phyloP scores from a whole-genome alignment of 2,113 vertebrate genomes.

The Beaufortia kweichowensis region DNA sequence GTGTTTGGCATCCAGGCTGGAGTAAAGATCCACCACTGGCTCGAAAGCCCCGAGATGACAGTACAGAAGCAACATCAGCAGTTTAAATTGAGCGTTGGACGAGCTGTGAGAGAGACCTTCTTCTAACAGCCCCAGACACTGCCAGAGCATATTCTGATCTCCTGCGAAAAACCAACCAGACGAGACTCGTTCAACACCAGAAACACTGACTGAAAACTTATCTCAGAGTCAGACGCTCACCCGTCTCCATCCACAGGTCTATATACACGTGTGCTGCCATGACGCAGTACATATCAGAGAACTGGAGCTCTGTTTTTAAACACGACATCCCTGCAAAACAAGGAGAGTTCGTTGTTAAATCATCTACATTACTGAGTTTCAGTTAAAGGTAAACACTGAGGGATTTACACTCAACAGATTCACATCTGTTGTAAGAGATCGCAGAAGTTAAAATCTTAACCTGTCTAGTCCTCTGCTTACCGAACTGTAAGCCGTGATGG shows the following conservation, averaged over 20 bases:
- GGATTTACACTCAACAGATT: no score
- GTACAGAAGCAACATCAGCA: slow-evolving; percentile 95
- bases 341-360: no score
- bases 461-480: slow-evolving; percentile 70
- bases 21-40: slow-evolving; percentile 92
- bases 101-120: slow-evolving; percentile 87
- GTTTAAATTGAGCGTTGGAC: slow-evolving; percentile 96
- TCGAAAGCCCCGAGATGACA: slow-evolving; percentile 92
- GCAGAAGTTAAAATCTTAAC: no score
- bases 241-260: slow-evolving; percentile 89
- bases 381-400: no score
- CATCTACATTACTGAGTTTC: no score
- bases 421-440: no score
- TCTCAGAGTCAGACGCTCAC: slow-evolving; percentile 65
- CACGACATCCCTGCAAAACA: slow-evolving; percentile 78
- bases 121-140: slow-evolving; percentile 83
- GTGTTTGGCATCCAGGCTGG: slow-evolving; percentile 96
- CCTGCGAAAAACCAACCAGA: slow-evolving; percentile 69
- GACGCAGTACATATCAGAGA: slow-evolving; percentile 95
- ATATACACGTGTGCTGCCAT: slow-evolving; percentile 93
- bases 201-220: background rate
- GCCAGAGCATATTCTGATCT: slow-evolving; percentile 86
- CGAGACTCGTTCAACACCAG: slow-evolving; percentile 19
- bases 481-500: slow-evolving; percentile 88
- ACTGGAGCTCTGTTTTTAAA: slow-evolving; percentile 95